Base-by-base conservation (phyloP, 92 coral and sea anemone genomes). In the Zoanthus sansibaricus region DNA sequence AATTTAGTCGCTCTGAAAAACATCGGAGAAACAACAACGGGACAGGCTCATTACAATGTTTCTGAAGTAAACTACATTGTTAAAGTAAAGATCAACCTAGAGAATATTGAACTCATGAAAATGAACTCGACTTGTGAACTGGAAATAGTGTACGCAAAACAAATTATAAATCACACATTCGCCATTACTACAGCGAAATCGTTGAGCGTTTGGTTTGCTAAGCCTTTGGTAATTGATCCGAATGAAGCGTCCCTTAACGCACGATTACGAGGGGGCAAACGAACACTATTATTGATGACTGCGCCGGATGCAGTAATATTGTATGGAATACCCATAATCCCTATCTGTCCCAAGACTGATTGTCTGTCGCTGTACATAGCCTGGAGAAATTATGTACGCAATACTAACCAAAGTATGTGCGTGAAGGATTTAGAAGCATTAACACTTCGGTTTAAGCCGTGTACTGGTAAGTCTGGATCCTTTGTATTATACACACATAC, bases 401-500 rank as follows among this genome's bases (percentile, higher is more conserved):
- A 33, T 21, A 18, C 85, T 66, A 80, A 80, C 75, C 85, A 66
- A 44, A 45, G 45, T 9, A n/a, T 1, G 75, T 80, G 85, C 37
- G 1, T 30, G 9, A 62, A 80, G 47, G 85, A 80, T 61, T 44
- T 72, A 6, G 45, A 45, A n/a, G 46, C 21, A 44, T 14, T 80
- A 72, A 45, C 20, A 58, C 75, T 80, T 46, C 85, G 85, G 9
- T 80, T 66, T 46, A 80, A 80, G 17, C 45, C 85, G 10, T 80
- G 85, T 21, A 49, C 31, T 31, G 85, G 85, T 80, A 80, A 80
- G 85, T 80, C 42, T 37, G 2, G 42, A 37, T 37, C 42, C 1
- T 37, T 0, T 37, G 42, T 37, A 37, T 37, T 37, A 37, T 37
- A 37, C 2, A 37, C 0, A 37, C 4, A 37, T 1, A 37, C 42